A percentile compares a stretch with the other conserved stretches of the same genome.
Conservation (phyloP, 2,888 invertebrate species). For the Chymomyza caudatula region DNA sequence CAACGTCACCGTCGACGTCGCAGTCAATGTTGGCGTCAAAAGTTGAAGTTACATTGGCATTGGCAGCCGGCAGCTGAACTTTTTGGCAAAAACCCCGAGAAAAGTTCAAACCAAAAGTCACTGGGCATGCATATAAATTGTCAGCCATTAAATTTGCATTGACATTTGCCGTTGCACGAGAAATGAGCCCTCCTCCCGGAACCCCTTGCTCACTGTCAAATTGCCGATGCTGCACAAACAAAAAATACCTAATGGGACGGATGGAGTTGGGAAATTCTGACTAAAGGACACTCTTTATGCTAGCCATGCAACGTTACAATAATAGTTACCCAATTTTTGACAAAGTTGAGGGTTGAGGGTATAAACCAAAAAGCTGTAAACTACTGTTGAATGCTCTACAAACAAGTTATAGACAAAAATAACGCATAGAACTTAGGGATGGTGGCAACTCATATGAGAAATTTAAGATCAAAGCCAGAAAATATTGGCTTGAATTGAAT, state of each 20-base stretch:
- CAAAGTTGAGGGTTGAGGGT: neutral
- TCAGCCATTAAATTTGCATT: constrained; percentile 71
- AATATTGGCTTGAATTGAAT: too few relatives aligned
- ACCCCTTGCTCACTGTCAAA: constrained; percentile 29
- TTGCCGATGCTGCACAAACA: neutral
- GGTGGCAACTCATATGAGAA: too few relatives aligned
- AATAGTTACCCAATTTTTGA: neutral
- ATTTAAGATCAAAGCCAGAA: too few relatives aligned
- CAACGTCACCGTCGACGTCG: constrained; percentile 35
- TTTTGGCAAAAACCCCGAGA: constrained; percentile 8
- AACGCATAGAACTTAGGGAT: too few relatives aligned
- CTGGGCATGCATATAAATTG: constrained; percentile 72
- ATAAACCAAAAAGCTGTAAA: neutral
- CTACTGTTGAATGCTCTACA: neutral
- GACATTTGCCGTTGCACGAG: constrained; percentile 61
- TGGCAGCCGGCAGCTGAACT: neutral
- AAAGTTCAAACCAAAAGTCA: constrained; percentile 58
- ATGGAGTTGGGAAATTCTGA: neutral
- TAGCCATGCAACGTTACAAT: neutral
- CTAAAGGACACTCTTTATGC: neutral
- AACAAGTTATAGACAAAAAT: too few relatives aligned
- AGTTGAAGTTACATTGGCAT: constrained; percentile 16
- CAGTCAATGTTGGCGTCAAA: constrained; percentile 6
- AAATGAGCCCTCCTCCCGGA: neutral
- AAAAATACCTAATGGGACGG: neutral